A percentile compares a stretch with the other conserved stretches of the same genome.
Conservation (phyloP, 2,113 vertebrate genomes). For the human region GRCh38 chr7:123350501-123351000, state of each 20-base stretch:
- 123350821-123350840: background rate
- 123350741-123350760: background rate
- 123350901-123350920: constrained; percentile 6
- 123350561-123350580: background rate
- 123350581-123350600: background rate
- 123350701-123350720: background rate
- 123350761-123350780: background rate
- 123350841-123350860: background rate
- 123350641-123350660: background rate
- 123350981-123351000: background rate
- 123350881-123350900: constrained; percentile 20
- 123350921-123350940: background rate
- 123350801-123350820: background rate
- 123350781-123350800: background rate
- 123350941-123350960: background rate
- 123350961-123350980: background rate
- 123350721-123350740: background rate
- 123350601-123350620: background rate
- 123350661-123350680: background rate
- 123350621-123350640: background rate
- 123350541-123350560: background rate
- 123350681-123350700: background rate
- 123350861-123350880: background rate
- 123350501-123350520: background rate
- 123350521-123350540: background rate